Conservation (phyloP, 2,113 vertebrate genomes). For the Carassius auratus region DNA sequence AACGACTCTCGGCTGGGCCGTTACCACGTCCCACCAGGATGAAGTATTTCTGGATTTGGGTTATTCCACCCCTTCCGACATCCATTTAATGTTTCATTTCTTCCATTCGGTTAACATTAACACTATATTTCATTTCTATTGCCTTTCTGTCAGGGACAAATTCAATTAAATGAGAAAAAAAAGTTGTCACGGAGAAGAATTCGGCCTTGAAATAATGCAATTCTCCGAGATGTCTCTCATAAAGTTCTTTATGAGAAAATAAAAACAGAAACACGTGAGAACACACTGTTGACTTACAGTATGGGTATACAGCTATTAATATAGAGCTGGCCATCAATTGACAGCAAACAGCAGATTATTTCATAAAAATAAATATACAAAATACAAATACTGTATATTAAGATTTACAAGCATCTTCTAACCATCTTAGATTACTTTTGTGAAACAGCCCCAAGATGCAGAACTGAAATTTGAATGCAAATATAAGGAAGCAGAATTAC, state of each 20-base stretch:
- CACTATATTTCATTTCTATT: constrained; percentile 13
- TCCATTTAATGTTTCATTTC: not conserved
- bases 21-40: not conserved
- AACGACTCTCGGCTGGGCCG: not conserved
- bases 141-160: constrained; percentile 9
- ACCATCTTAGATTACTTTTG: not conserved
- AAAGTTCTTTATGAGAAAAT: not conserved
- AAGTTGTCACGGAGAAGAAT: not conserved
- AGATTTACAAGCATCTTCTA: not conserved
- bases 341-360: not conserved
- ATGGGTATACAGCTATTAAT: not conserved
- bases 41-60: constrained; percentile 35
- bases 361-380: too few species aligned
- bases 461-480: not conserved
- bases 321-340: not conserved
- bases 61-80: not conserved
- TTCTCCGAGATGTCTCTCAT: not conserved
- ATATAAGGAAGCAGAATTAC: not conserved
- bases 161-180: not conserved
- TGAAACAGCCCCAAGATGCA: not conserved
- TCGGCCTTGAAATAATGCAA: not conserved
- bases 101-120: constrained; percentile 2
- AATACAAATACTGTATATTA: too few species aligned
- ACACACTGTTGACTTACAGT: not conserved
- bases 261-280: not conserved